Conservation (phyloP, 2,888 invertebrate genomes). For the Lasioglossum morio region DNA sequence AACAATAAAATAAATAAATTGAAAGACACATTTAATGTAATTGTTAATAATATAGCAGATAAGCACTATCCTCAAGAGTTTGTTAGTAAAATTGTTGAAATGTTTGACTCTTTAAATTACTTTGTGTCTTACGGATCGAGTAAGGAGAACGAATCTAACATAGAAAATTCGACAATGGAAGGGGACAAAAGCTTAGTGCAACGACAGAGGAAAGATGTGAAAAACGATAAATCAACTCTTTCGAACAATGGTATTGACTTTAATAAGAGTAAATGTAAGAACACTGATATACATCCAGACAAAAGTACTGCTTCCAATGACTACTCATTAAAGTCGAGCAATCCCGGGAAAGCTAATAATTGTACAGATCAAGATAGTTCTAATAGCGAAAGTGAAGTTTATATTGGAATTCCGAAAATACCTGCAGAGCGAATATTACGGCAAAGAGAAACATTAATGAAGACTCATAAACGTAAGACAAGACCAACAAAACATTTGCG, state of each 20-base stretch:
- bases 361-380: background rate
- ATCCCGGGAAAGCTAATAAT: background rate
- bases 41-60: conserved; percentile 73
- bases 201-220: background rate
- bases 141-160: conserved; percentile 9
- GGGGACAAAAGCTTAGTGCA: background rate
- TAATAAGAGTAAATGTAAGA: background rate
- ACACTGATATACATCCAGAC: background rate
- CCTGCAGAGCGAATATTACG: conserved; percentile 47
- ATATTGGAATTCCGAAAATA: conserved; percentile 71
- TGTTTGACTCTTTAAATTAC: conserved; percentile 74
- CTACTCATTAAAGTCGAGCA: background rate
- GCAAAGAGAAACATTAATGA: conserved; percentile 18
- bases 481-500: conserved; percentile 11
- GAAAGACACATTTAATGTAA: conserved; percentile 70
- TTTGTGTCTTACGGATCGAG: conserved; percentile 61
- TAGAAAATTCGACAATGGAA: background rate
- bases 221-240: background rate
- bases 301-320: background rate
- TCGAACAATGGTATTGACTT: background rate
- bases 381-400: conserved; percentile 68
- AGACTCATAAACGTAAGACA: conserved; percentile 36
- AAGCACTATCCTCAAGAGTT: conserved; percentile 75
- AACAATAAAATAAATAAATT: conserved; percentile 35
- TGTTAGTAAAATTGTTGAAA: conserved; percentile 73